Evolutionary conservation across 2,113 vertebrate genomes (phyloP).

Genomic region (Microcebus tavaratra): DNA sequence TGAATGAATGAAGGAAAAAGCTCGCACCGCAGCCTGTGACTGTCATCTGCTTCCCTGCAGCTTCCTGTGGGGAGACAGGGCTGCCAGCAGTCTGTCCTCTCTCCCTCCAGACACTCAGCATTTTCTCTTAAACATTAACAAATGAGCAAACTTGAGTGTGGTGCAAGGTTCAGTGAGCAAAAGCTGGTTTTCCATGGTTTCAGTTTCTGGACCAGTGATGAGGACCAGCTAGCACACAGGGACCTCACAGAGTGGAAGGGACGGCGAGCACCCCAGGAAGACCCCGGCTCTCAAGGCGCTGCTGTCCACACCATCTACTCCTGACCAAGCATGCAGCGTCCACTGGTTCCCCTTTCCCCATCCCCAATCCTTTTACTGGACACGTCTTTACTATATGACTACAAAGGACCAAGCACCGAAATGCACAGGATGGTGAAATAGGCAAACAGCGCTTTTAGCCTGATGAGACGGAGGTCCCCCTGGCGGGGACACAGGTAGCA

Average conservation of each 20-base stretch:
- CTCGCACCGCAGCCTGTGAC: not conserved
- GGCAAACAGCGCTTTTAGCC: not conserved
- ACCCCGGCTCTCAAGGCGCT: not conserved
- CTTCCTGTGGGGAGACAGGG: conserved; percentile 13
- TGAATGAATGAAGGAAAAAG: not conserved
- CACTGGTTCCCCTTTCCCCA: not conserved
- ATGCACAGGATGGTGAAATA: not conserved
- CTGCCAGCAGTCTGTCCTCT: not conserved
- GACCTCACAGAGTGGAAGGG: not conserved
- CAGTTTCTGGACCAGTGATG: not conserved
- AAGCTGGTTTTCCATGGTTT: not conserved
- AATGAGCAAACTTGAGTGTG: not conserved
- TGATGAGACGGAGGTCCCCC: not conserved
- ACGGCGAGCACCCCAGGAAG: not conserved
- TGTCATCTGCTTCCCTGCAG: not conserved
- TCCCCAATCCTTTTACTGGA: not conserved
- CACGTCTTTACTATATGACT: not conserved
- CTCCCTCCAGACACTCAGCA: not conserved
- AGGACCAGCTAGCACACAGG: not conserved
- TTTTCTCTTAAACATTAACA: conserved; percentile 36
- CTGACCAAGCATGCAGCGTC: not conserved
- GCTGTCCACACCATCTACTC: not conserved
- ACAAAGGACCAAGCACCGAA: not conserved
- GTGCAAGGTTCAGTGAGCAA: not conserved
- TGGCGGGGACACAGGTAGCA: not conserved